A percentile compares a stretch with the other conserved stretches of the same genome.
phyloP scores from a whole-genome alignment of 2,797 vertebrate species.

The Hafferia zeledoni region DNA sequence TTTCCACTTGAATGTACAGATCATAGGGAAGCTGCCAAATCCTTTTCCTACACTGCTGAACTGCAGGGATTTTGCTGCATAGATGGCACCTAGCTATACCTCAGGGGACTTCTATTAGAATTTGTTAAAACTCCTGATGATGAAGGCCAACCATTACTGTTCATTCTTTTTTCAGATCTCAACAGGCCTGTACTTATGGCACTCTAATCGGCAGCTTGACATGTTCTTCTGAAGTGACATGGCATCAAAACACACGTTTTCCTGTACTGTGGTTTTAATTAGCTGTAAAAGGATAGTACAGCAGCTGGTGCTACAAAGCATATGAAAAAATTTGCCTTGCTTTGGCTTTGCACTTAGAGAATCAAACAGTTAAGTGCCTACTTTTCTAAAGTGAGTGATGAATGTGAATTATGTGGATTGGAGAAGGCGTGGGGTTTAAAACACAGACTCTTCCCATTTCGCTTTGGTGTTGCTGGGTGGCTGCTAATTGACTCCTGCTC shows the following conservation, averaged over 20 bases:
- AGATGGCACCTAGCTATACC: neutral
- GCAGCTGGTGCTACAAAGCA: conserved; percentile 9
- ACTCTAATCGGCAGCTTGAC: neutral
- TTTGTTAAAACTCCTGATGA: neutral
- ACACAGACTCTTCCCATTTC: conserved; percentile 23
- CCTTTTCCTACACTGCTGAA: neutral
- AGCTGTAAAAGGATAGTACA: neutral
- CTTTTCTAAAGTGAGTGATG: neutral
- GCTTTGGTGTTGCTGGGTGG: neutral
- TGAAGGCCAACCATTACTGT: neutral
- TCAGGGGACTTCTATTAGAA: neutral
- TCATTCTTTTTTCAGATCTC: neutral
- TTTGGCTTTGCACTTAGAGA: conserved; percentile 9
- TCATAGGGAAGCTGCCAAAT: neutral
- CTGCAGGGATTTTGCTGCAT: neutral
- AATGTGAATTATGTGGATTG: conserved; percentile 11
- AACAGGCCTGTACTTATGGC: neutral
- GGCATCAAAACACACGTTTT: conserved; percentile 2
- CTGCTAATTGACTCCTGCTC: conserved; percentile 53
- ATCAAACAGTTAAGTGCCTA: conserved; percentile 4
- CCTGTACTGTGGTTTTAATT: conserved; percentile 11
- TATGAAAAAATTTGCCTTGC: conserved; percentile 2
- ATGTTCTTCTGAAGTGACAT: neutral
- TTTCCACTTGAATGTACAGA: neutral
- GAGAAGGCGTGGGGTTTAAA: neutral